Evolutionary conservation across 2,888 invertebrate genomes (phyloP), one percentile per base, ranked within the genome.

Genomic region (Callyntrura guangdongensis): DNA sequence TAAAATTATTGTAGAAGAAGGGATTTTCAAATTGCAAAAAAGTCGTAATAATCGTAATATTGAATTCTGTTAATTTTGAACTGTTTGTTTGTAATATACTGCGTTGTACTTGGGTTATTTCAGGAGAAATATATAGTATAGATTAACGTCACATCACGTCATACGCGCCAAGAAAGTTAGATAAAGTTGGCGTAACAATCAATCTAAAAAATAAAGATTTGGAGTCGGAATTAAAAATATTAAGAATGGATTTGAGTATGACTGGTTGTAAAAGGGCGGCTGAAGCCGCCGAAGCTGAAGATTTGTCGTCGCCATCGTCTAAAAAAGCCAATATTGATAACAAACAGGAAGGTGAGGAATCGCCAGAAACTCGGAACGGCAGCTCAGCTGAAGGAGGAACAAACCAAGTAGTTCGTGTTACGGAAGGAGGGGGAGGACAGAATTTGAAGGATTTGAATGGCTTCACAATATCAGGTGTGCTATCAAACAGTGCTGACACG

Each of bases 401-500:
- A 27, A 14, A 47, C 74, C 36, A 27, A 56, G 74, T 36, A 36
- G 6, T 36, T 36, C 36, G 36, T 2, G 36, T 6, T 2, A 4
- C 36, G 36, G 61, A 36, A 11, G 59, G 20, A 11, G 59, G 20
- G 12, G 67, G 11, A 17, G 69, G n/a, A 9, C 61, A 86, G 20
- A 53, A 14, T 36, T 91, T 91, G 25, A 83, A 83, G 36, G 87
- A 84, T 85, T 74, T 94, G 67, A 89, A 25, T 84, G 96, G 96
- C 92, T 98, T 98, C 95, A 95, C 96, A 92, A 95, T 97, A 11
- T 96, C 96, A 92, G 96, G 96, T 94, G 96, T 98, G 92, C 95
- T 98, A 91, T 96, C 96, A 93, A 97, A 97, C 94, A 97, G 97
- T 94, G 96, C 97, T 0, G 96, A 96, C 89, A 96, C 96, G 59